These are phyloP conservation scores for Prunella fulvescens DNA, from an alignment of 2,113 vertebrate genomes.

Conservation along the genomic window DNA sequence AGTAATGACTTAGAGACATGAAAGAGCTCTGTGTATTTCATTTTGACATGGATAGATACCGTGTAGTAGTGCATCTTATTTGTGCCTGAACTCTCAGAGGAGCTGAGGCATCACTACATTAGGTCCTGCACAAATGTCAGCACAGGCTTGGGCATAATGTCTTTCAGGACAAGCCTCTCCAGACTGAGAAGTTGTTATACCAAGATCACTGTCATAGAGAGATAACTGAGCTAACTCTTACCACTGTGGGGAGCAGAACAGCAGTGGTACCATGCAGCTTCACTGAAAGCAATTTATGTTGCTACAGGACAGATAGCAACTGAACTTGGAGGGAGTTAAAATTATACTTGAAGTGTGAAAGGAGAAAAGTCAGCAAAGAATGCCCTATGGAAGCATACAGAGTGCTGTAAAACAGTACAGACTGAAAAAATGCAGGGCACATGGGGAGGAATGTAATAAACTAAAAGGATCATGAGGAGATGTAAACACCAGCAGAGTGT, in stretches of 20 bases:
- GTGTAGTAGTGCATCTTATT: neutral
- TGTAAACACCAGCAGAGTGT: neutral
- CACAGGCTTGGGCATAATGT: too few relatives aligned
- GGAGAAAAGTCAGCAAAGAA: neutral
- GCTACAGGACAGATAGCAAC: neutral
- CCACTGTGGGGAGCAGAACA: neutral
- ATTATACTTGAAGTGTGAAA: neutral
- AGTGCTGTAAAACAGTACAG: neutral
- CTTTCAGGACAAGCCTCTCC: neutral
- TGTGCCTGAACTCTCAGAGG: neutral
- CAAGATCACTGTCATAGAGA: fast-evolving
- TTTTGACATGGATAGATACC: neutral
- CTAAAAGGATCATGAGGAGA: neutral
- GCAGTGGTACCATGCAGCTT: neutral
- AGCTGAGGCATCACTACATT: neutral
- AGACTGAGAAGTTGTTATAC: neutral
- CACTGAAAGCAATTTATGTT: neutral
- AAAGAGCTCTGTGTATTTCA: neutral
- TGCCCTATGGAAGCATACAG: neutral
- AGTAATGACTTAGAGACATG: neutral
- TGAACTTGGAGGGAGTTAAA: neutral
- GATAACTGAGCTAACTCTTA: neutral
- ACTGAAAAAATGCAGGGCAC: neutral
- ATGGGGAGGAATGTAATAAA: neutral
- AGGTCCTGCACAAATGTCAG: neutral